Evolutionary conservation across 2,888 invertebrate species (phyloP).

Genomic region (Anoplius nigerrimus): DNA sequence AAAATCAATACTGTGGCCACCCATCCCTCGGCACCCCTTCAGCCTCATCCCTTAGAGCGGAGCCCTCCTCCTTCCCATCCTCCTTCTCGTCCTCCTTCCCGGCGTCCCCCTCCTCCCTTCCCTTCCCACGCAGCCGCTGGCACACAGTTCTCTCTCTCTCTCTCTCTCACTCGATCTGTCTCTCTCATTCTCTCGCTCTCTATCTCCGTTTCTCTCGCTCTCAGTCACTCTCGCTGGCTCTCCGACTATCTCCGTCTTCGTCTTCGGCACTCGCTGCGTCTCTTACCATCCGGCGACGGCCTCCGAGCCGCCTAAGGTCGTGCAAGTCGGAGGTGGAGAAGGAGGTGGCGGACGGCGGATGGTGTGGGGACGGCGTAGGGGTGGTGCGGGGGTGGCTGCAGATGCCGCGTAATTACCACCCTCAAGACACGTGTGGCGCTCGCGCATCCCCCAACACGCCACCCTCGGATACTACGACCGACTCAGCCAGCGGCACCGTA

Average conservation of each 20-base stretch:
- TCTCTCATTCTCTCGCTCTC: constrained; percentile 38
- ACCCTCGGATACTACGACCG: background rate
- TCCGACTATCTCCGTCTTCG: constrained; percentile 5
- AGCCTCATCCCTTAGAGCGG: constrained; percentile 57
- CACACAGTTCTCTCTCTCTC: constrained; percentile 12
- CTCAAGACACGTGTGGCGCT: constrained; percentile 75
- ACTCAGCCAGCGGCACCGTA: background rate
- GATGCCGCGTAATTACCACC: constrained; percentile 76
- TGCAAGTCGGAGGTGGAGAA: constrained; percentile 62
- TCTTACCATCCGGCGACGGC: constrained; percentile 6
- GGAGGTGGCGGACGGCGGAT: constrained; percentile 59
- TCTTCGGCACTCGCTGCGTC: background rate
- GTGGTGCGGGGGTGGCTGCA: constrained; percentile 71
- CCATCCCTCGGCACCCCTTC: constrained; percentile 65
- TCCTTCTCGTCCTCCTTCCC: constrained; percentile 45
- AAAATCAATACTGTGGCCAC: constrained; percentile 75
- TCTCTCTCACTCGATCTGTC: constrained; percentile 39
- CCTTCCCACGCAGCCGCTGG: constrained; percentile 26
- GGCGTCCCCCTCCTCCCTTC: constrained; percentile 12
- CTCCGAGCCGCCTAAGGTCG: constrained; percentile 60
- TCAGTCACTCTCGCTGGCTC: constrained; percentile 5
- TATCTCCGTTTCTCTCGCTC: constrained; percentile 44
- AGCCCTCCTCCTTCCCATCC: constrained; percentile 50
- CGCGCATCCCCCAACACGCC: constrained; percentile 58
- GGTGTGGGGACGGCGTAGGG: constrained; percentile 46